phyloP scores from a whole-genome alignment of 2,113 vertebrate species.

The Myrmecobius fasciatus region DNA sequence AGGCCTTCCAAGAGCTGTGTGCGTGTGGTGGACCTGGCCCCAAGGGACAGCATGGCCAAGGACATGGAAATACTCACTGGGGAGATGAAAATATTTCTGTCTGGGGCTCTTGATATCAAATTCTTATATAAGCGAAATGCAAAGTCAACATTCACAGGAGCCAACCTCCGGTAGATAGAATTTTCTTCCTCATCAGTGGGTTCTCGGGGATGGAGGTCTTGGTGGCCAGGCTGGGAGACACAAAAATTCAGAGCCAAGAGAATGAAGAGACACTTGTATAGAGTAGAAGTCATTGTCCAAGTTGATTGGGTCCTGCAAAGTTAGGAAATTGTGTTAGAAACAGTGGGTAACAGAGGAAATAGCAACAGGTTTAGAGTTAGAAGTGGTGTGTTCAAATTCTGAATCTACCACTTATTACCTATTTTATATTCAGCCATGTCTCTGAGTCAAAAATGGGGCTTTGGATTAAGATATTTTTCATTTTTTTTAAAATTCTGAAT shows the following conservation, averaged over 20 bases:
- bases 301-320: conserved; percentile 42
- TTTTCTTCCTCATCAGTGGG: accelerated
- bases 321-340: conserved; percentile 26
- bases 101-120: conserved; percentile 70
- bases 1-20: conserved; percentile 87
- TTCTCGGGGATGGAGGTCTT: neutral
- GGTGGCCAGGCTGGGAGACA: neutral
- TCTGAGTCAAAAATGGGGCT: neutral
- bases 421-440: neutral
- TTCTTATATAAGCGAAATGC: conserved; percentile 87
- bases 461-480: neutral
- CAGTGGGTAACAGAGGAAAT: no score
- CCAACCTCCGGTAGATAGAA: conserved; percentile 47
- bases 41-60: conserved; percentile 88
- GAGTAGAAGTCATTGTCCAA: conserved; percentile 34
- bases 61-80: conserved; percentile 88
- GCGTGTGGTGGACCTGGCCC: conserved; percentile 82
- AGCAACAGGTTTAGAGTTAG: neutral
- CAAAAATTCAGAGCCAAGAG: conserved; percentile 39
- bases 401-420: neutral
- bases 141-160: conserved; percentile 87
- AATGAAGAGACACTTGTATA: conserved; percentile 56
- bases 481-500: neutral
- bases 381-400: neutral
- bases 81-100: conserved; percentile 89